Conservation (phyloP, 2,888 invertebrate genomes). For the Napeogenes inachia region DNA sequence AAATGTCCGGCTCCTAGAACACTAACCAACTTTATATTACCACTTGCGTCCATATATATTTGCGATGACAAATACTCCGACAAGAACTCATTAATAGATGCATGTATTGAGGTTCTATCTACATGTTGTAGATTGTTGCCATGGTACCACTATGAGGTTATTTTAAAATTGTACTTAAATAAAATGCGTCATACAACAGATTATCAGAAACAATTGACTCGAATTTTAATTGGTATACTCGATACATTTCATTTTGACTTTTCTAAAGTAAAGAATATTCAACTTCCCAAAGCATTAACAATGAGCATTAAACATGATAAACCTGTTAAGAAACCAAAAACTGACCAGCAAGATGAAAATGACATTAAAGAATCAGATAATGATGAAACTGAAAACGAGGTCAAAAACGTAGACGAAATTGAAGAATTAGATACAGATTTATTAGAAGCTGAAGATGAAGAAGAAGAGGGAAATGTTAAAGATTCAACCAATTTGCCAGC, state of each 20-base stretch:
- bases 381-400: conserved; percentile 33
- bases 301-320: conserved; percentile 40
- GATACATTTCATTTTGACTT: conserved; percentile 96
- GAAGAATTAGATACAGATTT: conserved; percentile 55
- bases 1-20: conserved; percentile 82
- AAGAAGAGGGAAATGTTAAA: conserved; percentile 50
- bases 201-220: conserved; percentile 89
- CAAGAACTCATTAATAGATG: conserved; percentile 89
- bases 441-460: conserved; percentile 61
- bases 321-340: conserved; percentile 25
- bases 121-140: conserved; percentile 86
- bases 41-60: conserved; percentile 88
- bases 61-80: conserved; percentile 85
- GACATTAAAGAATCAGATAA: conserved; percentile 30
- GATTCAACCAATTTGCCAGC: conserved; percentile 54
- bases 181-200: conserved; percentile 84
- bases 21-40: conserved; percentile 90
- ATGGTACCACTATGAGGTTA: conserved; percentile 92
- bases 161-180: conserved; percentile 87
- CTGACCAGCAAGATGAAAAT: conserved; percentile 19
- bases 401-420: conserved; percentile 33
- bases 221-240: conserved; percentile 85
- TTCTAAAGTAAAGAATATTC: conserved; percentile 73
- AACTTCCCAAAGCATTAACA: conserved; percentile 56
- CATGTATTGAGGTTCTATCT: conserved; percentile 88